phyloP scores from a whole-genome alignment of 2,113 vertebrate genomes.

The Haliaeetus leucogaster region DNA sequence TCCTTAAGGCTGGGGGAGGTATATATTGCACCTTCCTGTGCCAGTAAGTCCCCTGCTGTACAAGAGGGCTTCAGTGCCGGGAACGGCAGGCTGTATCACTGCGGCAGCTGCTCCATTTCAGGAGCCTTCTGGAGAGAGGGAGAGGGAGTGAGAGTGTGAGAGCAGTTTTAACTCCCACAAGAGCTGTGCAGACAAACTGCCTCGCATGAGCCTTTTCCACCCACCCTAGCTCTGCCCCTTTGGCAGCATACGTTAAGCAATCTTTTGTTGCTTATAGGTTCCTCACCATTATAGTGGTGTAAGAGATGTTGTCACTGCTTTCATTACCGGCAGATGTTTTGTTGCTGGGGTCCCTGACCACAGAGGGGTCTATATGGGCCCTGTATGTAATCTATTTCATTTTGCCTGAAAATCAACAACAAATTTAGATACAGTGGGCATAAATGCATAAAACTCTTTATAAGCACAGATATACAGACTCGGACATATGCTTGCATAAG shows the following conservation, averaged over 20 bases:
- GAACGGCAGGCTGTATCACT: neutral
- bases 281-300: fast-evolving
- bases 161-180: neutral
- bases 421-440: neutral
- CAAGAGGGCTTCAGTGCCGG: neutral
- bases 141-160: neutral
- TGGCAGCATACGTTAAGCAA: fast-evolving
- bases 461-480: neutral
- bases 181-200: neutral
- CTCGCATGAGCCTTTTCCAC: neutral
- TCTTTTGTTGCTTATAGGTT: fast-evolving
- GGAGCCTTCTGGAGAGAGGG: neutral
- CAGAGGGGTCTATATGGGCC: neutral
- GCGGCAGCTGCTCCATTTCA: neutral
- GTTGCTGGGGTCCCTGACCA: neutral
- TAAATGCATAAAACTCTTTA: neutral
- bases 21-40: neutral
- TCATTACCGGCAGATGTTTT: neutral
- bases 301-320: neutral
- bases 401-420: neutral
- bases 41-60: neutral
- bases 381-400: neutral
- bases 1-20: neutral
- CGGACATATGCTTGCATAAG: neutral
- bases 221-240: neutral